A percentile compares a stretch with the other conserved stretches of the same genome.
Conservation (phyloP, 2,113 vertebrate genomes). For the Plecturocebus donacophilus region DNA sequence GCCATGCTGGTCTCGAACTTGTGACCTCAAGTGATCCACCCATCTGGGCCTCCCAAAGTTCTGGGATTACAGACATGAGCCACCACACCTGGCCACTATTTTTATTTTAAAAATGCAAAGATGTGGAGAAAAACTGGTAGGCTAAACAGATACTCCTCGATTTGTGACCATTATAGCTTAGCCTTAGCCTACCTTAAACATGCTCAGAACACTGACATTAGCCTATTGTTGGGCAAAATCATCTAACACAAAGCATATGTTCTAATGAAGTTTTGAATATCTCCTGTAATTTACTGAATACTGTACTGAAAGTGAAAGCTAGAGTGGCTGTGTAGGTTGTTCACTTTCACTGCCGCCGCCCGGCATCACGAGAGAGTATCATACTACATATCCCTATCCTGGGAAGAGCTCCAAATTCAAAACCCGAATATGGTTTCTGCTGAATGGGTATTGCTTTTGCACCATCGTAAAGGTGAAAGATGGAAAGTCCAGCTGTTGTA, state of each 20-base stretch:
- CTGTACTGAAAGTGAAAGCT: neutral
- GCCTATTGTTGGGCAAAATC: neutral
- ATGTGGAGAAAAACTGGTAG: neutral
- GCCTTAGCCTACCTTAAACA: neutral
- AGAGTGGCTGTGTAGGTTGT: neutral
- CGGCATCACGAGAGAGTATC: neutral
- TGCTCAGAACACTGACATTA: neutral
- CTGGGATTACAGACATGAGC: too few relatives aligned
- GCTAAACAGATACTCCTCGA: neutral
- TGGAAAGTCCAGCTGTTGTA: neutral
- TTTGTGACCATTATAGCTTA: neutral
- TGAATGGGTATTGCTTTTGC: neutral
- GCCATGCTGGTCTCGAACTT: too few relatives aligned
- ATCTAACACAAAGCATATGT: neutral
- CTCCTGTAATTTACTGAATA: neutral
- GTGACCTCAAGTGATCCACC: too few relatives aligned
- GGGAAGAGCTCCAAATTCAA: neutral
- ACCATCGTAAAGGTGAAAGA: neutral
- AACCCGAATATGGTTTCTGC: neutral
- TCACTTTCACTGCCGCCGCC: neutral
- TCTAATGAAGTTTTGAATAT: neutral
- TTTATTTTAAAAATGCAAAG: constrained; percentile 59
- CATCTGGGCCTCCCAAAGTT: too few relatives aligned
- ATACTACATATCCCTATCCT: neutral
- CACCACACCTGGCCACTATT: neutral